Evolutionary conservation across 1,140 invertebrate species (phyloP).

Genomic region (Brachionus plicatilis): DNA sequence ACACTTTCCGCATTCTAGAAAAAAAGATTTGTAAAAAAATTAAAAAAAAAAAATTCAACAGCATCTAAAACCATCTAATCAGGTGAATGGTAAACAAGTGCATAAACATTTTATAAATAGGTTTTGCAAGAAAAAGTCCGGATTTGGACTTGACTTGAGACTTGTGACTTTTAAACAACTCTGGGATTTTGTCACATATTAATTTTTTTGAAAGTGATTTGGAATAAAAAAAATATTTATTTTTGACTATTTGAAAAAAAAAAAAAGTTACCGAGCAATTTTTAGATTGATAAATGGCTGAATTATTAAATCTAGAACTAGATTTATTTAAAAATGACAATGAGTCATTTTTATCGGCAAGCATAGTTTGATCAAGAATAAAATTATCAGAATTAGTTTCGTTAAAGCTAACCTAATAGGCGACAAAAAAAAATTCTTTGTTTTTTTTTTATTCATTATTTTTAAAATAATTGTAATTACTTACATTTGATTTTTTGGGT

Average conservation of each 20-base stretch:
- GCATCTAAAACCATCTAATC: too few relatives aligned
- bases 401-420: background rate
- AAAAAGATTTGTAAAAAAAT: background rate
- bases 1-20: conserved; percentile 13
- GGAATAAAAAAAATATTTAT: too few relatives aligned
- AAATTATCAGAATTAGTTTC: conserved; percentile 11
- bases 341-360: background rate
- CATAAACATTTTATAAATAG: too few relatives aligned
- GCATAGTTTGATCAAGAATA: background rate
- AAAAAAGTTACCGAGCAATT: background rate
- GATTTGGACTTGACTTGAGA: too few relatives aligned
- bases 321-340: background rate
- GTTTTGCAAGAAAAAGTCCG: too few relatives aligned
- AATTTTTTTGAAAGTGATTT: too few relatives aligned
- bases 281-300: background rate
- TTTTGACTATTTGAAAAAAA: too few relatives aligned
- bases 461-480: background rate
- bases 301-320: conserved; percentile 13
- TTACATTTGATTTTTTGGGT: background rate
- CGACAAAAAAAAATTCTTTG: background rate
- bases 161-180: too few relatives aligned
- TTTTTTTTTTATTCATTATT: too few relatives aligned
- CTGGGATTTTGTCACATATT: too few relatives aligned
- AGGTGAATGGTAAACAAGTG: too few relatives aligned
- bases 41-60: too few relatives aligned